A percentile compares a stretch with the other conserved stretches of the same genome.
Conservation (phyloP, 2,797 vertebrate genomes). For the Silurus aristotelis region DNA sequence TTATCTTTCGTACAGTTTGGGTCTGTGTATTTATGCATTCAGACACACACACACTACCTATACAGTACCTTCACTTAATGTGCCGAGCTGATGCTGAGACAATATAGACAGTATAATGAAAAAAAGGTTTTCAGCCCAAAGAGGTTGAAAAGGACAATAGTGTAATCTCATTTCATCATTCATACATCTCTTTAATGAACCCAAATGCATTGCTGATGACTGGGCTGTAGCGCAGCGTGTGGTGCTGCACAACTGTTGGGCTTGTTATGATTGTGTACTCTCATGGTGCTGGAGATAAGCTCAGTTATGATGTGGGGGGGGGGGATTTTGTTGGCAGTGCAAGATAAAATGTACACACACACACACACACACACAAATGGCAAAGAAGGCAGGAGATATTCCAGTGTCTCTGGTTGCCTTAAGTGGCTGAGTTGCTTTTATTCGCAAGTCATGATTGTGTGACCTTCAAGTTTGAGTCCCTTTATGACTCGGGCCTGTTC, state of each 20-base stretch:
- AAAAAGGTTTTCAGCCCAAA: no score
- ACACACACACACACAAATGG: background rate
- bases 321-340: background rate
- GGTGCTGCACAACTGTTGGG: slow-evolving; percentile 10
- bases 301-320: slow-evolving; percentile 31
- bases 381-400: slow-evolving; percentile 15
- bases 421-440: background rate
- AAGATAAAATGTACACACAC: background rate
- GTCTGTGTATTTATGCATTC: slow-evolving; percentile 27
- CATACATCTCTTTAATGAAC: slow-evolving; percentile 55
- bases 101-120: slow-evolving; percentile 35
- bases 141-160: slow-evolving; percentile 54
- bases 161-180: slow-evolving; percentile 55
- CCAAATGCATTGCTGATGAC: slow-evolving; percentile 36
- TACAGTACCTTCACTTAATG: slow-evolving; percentile 52
- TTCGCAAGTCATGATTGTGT: background rate
- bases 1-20: no score
- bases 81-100: slow-evolving; percentile 39
- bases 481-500: slow-evolving; percentile 8
- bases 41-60: slow-evolving; percentile 49
- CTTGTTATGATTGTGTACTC: slow-evolving; percentile 37
- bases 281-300: slow-evolving; percentile 36
- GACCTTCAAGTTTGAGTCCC: slow-evolving; percentile 33
- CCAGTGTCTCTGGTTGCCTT: slow-evolving; percentile 1
- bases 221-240: background rate